Conservation (phyloP, 2,888 invertebrate genomes). For the Heliconius ismenius region DNA sequence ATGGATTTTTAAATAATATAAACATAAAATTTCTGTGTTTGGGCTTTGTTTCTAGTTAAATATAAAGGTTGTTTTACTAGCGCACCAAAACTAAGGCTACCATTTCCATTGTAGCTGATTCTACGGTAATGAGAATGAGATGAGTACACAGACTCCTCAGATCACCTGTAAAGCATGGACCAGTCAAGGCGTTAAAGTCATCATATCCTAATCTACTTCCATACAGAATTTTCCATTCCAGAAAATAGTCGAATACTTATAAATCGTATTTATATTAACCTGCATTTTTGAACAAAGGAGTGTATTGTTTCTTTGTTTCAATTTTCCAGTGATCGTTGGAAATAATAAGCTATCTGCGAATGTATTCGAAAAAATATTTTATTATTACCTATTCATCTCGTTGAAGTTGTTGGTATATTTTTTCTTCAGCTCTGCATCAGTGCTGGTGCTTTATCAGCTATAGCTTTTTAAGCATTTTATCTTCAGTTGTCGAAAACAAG, state of each 20-base stretch:
- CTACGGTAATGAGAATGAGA: slow-evolving; percentile 41
- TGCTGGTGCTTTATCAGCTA: slow-evolving; percentile 22
- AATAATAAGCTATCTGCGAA: slow-evolving; percentile 39
- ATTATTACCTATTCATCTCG: slow-evolving; percentile 28
- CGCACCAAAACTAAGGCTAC: slow-evolving; percentile 16
- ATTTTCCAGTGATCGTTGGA: slow-evolving; percentile 43
- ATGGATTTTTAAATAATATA: background rate
- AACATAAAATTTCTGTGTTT: background rate
- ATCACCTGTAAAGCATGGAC: slow-evolving; percentile 38
- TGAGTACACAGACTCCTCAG: slow-evolving; percentile 39
- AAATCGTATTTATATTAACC: slow-evolving; percentile 37
- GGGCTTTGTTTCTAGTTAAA: too few species aligned
- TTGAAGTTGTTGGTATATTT: slow-evolving; percentile 25
- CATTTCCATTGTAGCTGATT: slow-evolving; percentile 35
- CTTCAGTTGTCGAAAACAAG: background rate
- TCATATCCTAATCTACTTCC: slow-evolving; percentile 28
- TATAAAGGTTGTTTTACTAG: background rate
- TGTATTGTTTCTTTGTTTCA: slow-evolving; percentile 43
- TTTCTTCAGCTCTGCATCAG: slow-evolving; percentile 4
- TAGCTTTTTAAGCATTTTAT: slow-evolving; percentile 17
- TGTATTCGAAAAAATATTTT: slow-evolving; percentile 38
- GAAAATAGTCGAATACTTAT: slow-evolving; percentile 34
- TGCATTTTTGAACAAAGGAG: slow-evolving; percentile 42
- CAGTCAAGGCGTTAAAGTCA: slow-evolving; percentile 36
- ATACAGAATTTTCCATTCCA: slow-evolving; percentile 32